Percentiles rank a stretch among this genome's conserved stretches.
Evolutionary conservation across 35 echinoderm and acorn worm genomes (phyloP).

Genomic region (Stichopus chloronotus): DNA sequence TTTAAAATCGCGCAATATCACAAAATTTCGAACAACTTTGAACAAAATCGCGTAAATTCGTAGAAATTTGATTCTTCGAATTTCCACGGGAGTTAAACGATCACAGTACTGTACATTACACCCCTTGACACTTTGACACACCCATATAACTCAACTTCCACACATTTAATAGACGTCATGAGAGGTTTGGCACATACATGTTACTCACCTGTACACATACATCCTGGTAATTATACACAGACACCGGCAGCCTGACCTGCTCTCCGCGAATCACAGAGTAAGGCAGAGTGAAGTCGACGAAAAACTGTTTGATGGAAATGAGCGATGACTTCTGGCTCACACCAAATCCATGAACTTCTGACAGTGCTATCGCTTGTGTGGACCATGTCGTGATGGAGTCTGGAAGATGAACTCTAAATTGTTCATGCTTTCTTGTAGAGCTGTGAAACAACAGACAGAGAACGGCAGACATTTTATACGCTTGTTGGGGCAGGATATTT

Average conservation of each 20-base stretch:
- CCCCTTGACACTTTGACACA: neutral
- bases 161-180: neutral
- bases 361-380: constrained; percentile 76
- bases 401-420: constrained; percentile 73
- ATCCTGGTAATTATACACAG: constrained; percentile 87
- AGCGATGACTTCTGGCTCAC: constrained; percentile 63
- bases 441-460: constrained; percentile 51
- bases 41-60: too few relatives aligned
- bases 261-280: constrained; percentile 94
- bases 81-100: too few relatives aligned
- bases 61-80: too few relatives aligned
- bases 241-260: constrained; percentile 81
- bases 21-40: too few relatives aligned
- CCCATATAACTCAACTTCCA: neutral
- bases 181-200: too few relatives aligned
- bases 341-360: constrained; percentile 77
- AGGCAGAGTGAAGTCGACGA: constrained; percentile 84
- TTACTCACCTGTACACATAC: constrained; percentile 82
- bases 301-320: constrained; percentile 88
- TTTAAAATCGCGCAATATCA: too few relatives aligned
- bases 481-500: too few relatives aligned
- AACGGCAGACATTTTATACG: too few relatives aligned
- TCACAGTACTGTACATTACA: too few relatives aligned
- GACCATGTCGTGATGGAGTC: constrained; percentile 93
- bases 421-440: constrained; percentile 74